A percentile compares a stretch with the other conserved stretches of the same genome.
These are phyloP conservation scores for Erythrocercus mccallii DNA, from an alignment of 2,113 vertebrate species.

Conservation along the genomic window DNA sequence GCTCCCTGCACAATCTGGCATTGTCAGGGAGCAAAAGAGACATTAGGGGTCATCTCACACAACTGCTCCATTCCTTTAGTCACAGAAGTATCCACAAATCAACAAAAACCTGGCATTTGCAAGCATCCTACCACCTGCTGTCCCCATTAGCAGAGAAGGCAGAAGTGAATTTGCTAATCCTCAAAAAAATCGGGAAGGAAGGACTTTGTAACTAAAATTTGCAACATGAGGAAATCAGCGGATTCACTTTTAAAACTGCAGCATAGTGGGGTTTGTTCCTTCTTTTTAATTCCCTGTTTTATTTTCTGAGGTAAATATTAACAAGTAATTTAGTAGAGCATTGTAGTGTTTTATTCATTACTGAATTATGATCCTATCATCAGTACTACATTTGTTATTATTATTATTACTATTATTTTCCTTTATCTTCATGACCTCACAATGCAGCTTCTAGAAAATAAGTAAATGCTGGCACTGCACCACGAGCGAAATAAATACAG, in stretches of 20 bases:
- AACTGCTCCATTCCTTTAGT: background rate
- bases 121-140: background rate
- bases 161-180: background rate
- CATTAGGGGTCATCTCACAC: background rate
- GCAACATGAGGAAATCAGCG: background rate
- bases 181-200: background rate
- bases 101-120: background rate
- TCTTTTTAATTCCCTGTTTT: background rate
- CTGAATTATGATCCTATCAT: background rate
- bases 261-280: background rate
- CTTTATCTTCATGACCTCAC: background rate
- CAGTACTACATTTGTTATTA: background rate
- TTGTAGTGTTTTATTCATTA: background rate
- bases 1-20: background rate
- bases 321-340: background rate
- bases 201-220: background rate
- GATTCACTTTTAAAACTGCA: background rate
- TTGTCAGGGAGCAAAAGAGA: background rate
- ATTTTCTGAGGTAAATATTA: background rate
- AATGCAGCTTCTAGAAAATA: background rate
- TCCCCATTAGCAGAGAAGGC: background rate
- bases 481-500: background rate
- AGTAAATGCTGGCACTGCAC: background rate
- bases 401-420: background rate
- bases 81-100: background rate